These are phyloP conservation scores for Styela plicata DNA, from an alignment of 23 tunicate species.

Conservation along the genomic window DNA sequence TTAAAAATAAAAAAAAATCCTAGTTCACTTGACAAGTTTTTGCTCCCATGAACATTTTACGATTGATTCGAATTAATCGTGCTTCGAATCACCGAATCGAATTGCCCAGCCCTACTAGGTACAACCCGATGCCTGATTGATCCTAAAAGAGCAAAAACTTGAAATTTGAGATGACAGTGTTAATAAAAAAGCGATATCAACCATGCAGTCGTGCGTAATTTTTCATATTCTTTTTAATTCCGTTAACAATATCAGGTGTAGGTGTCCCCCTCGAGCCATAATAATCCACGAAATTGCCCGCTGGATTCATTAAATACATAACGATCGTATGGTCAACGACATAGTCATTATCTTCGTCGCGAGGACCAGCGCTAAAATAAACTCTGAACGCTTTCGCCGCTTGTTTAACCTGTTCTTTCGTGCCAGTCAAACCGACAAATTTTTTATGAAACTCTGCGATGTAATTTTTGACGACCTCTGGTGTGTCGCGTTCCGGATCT, in stretches of 20 bases:
- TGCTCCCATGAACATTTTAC: too few species aligned
- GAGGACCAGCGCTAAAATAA: conserved; percentile 87
- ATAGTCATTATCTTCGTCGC: conserved; percentile 93
- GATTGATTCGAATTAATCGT: too few species aligned
- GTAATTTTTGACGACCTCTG: conserved; percentile 77
- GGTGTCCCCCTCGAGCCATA: conserved; percentile 80
- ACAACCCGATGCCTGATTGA: too few species aligned
- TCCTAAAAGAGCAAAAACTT: too few species aligned
- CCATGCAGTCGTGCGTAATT: conserved; percentile 81
- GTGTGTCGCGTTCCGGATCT: conserved; percentile 92
- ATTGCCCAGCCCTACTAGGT: too few species aligned
- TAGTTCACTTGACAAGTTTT: too few species aligned
- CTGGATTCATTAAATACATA: conserved; percentile 91
- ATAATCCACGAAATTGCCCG: conserved; percentile 86
- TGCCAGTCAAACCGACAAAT: conserved; percentile 92
- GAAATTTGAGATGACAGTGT: too few species aligned
- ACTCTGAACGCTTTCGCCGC: conserved; percentile 93
- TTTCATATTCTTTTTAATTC: conserved; percentile 75
- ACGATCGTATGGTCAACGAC: conserved; percentile 94
- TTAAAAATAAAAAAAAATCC: too few species aligned
- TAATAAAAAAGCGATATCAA: too few species aligned
- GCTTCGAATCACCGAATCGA: too few species aligned
- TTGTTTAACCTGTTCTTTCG: conserved; percentile 67
- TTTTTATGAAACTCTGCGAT: conserved; percentile 70
- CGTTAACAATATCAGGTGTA: conserved; percentile 36